Evolutionary conservation across 2,888 invertebrate genomes (phyloP).

Genomic region (Stenolophus ochropezus): DNA sequence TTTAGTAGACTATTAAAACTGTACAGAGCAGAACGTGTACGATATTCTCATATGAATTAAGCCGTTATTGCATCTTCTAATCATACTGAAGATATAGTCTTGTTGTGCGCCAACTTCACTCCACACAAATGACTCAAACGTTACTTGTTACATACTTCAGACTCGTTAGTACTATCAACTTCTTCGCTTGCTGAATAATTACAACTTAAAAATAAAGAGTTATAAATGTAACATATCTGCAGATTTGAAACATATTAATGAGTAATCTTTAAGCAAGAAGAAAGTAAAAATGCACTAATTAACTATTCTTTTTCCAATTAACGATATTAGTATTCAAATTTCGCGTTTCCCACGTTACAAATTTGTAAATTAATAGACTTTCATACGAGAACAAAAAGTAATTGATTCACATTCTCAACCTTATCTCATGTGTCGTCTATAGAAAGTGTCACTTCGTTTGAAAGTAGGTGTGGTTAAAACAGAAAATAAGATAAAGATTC

Average conservation of each 20-base stretch:
- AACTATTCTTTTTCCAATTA: constrained; percentile 30
- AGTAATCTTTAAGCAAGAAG: neutral
- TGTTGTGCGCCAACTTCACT: too few relatives aligned
- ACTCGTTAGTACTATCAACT: too few relatives aligned
- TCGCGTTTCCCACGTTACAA: constrained; percentile 47
- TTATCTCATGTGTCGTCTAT: constrained; percentile 37
- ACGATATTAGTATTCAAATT: constrained; percentile 40
- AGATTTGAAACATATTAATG: neutral
- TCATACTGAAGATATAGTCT: too few relatives aligned
- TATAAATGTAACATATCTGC: neutral
- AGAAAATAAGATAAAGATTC: neutral
- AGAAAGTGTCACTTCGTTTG: constrained; percentile 48
- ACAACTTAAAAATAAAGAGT: too few relatives aligned
- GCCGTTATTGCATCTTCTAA: constrained; percentile 41
- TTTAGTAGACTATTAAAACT: constrained; percentile 54
- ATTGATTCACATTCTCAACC: constrained; percentile 52
- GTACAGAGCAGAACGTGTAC: constrained; percentile 43
- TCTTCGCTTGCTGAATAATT: too few relatives aligned
- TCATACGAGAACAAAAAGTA: constrained; percentile 33
- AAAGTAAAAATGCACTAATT: constrained; percentile 23
- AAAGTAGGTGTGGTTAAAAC: neutral
- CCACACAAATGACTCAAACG: neutral
- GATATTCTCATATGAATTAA: constrained; percentile 54
- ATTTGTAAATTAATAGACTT: constrained; percentile 52
- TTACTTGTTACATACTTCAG: neutral